Conservation (phyloP, 2,888 invertebrate species). For the Lepidonotus clava region DNA sequence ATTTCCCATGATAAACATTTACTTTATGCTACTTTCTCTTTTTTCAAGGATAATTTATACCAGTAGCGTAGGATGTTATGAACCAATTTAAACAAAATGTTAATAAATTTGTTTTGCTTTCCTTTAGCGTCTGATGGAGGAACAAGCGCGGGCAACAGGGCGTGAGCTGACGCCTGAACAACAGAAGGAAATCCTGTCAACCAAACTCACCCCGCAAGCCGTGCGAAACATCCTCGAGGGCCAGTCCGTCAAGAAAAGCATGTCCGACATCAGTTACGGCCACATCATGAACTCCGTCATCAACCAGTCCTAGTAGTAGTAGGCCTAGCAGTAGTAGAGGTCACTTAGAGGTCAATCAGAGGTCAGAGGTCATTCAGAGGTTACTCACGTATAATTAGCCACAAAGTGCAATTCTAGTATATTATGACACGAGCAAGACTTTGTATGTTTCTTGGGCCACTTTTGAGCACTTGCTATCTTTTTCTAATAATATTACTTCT, state of each 20-base stretch:
- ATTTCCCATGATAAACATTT: too few species aligned
- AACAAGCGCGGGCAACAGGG: slow-evolving; percentile 48
- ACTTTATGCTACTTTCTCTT: too few species aligned
- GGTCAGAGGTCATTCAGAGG: neutral
- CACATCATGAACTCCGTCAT: slow-evolving; percentile 51
- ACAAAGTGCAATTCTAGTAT: neutral
- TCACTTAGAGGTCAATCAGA: neutral
- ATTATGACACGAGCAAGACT: too few species aligned
- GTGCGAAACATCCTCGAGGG: slow-evolving; percentile 47
- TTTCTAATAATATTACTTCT: too few species aligned
- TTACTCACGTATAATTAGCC: neutral
- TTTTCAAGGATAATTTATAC: too few species aligned
- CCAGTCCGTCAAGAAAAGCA: neutral
- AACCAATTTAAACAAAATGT: too few species aligned
- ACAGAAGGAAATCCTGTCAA: slow-evolving; percentile 47
- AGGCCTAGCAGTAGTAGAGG: neutral
- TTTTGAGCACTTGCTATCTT: too few species aligned
- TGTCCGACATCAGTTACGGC: slow-evolving; percentile 44
- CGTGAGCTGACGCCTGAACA: slow-evolving; percentile 12
- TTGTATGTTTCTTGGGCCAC: too few species aligned
- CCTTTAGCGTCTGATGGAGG: slow-evolving; percentile 42
- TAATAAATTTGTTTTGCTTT: neutral
- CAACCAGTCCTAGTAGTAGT: slow-evolving; percentile 31
- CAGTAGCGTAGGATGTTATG: too few species aligned
- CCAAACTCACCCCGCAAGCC: slow-evolving; percentile 17